Evolutionary conservation across 2,888 invertebrate genomes (phyloP).

Genomic region (Rhagophthalmus giganteus): DNA sequence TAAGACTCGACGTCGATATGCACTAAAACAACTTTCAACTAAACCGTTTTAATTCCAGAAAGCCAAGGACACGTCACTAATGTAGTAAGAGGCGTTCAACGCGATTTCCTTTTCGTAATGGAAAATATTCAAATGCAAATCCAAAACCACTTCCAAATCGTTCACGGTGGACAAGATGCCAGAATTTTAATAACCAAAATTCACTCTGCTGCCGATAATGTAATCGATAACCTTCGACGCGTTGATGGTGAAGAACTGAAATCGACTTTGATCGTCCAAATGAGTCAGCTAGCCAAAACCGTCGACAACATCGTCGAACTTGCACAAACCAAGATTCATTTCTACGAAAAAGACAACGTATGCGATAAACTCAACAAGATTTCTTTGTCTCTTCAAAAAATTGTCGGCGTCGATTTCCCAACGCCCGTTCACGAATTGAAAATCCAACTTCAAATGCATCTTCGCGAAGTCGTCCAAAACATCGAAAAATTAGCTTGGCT

Average conservation of each 20-base stretch:
- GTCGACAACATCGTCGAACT: conserved; percentile 17
- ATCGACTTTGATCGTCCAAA: conserved; percentile 15
- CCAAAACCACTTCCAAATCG: conserved; percentile 17
- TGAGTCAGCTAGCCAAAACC: conserved; percentile 15
- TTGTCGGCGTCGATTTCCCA: conserved; percentile 1
- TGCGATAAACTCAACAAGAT: conserved; percentile 3
- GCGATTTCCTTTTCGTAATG: conserved; percentile 11
- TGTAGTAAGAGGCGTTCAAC: conserved; percentile 3
- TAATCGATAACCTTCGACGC: conserved; percentile 6
- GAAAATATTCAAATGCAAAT: conserved; percentile 13
- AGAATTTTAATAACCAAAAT: conserved; percentile 5
- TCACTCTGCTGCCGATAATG: conserved; percentile 6
- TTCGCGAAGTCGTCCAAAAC: conserved; percentile 4
- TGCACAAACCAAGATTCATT: conserved; percentile 8
- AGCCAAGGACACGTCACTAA: background rate
- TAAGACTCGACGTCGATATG: no score
- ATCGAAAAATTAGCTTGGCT: conserved; percentile 5
- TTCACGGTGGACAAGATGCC: conserved; percentile 1
- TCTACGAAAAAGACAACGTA: conserved; percentile 4
- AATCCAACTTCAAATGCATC: background rate
- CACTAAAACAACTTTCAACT: no score
- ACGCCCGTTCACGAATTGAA: conserved; percentile 1
- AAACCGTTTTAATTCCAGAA: conserved; percentile 1
- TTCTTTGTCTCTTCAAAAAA: conserved; percentile 7
- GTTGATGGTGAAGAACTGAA: background rate